Conservation (phyloP, 2,888 invertebrate genomes). For the Pachydiplax longipennis region DNA sequence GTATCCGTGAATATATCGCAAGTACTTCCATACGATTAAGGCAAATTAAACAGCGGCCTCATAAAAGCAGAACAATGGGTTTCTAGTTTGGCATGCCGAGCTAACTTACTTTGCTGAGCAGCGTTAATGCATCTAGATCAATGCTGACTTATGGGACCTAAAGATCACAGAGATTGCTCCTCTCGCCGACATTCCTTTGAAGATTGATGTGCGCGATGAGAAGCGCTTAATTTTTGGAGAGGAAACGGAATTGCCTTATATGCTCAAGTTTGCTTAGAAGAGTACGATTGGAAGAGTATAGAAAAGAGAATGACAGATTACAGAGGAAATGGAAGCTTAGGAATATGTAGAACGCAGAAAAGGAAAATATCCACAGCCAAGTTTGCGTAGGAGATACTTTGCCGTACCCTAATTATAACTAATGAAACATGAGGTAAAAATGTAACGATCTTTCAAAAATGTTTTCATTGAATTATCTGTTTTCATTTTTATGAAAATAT, state of each 20-base stretch:
- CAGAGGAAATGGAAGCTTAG: neutral
- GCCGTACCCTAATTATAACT: too few relatives aligned
- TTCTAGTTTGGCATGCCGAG: too few relatives aligned
- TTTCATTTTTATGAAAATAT: too few relatives aligned
- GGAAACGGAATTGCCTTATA: neutral
- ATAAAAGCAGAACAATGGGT: too few relatives aligned
- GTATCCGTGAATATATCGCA: too few relatives aligned
- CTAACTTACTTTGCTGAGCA: neutral
- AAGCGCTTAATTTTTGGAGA: neutral
- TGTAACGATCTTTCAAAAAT: too few relatives aligned
- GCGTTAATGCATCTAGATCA: neutral
- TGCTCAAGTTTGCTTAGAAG: neutral
- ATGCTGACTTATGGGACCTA: neutral
- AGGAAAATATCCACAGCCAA: neutral
- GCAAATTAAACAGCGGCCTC: too few relatives aligned
- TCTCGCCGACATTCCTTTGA: neutral
- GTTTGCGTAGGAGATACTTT: too few relatives aligned
- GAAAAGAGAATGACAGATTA: neutral
- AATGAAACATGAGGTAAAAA: too few relatives aligned
- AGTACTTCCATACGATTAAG: too few relatives aligned
- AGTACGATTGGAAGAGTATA: neutral
- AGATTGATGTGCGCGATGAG: neutral
- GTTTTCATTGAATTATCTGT: too few relatives aligned
- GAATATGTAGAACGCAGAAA: neutral
- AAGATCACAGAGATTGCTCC: neutral